phyloP scores from a whole-genome alignment of 1,140 invertebrate genomes.

The Physella acuta region DNA sequence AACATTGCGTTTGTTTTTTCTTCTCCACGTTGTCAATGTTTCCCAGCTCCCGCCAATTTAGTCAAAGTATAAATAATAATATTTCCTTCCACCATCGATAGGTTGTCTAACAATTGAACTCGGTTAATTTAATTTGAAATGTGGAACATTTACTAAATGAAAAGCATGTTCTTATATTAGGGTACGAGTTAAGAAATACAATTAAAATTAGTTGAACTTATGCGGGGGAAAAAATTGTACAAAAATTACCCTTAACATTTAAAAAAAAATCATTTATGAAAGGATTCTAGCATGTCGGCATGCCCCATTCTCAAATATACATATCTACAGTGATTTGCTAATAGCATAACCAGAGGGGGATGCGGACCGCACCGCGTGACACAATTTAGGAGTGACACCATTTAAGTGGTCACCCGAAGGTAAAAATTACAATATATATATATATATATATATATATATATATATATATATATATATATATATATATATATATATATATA shows the following conservation, averaged over 20 bases:
- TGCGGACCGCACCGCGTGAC: too few relatives aligned
- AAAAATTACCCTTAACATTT: background rate
- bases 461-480: too few relatives aligned
- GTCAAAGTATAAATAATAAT: background rate
- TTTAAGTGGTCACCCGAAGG: too few relatives aligned
- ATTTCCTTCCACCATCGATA: background rate
- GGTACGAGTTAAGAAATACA: background rate
- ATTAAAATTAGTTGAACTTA: background rate
- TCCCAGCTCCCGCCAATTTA: background rate
- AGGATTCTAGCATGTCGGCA: background rate
- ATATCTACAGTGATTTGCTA: too few relatives aligned
- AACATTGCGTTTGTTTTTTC: background rate
- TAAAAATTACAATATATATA: too few relatives aligned
- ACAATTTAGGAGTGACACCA: too few relatives aligned
- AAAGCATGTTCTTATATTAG: background rate
- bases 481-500: too few relatives aligned
- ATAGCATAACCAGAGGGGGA: too few relatives aligned
- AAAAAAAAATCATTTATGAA: background rate
- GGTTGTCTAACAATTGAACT: background rate
- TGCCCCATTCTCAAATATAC: background rate
- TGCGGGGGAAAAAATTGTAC: background rate
- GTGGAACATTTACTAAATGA: background rate
- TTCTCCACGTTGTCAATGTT: background rate
- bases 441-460: too few relatives aligned
- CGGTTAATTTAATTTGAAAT: background rate